phyloP scores from a whole-genome alignment of 2,113 vertebrate genomes.

The Stomatorhinus ivindoensis region DNA sequence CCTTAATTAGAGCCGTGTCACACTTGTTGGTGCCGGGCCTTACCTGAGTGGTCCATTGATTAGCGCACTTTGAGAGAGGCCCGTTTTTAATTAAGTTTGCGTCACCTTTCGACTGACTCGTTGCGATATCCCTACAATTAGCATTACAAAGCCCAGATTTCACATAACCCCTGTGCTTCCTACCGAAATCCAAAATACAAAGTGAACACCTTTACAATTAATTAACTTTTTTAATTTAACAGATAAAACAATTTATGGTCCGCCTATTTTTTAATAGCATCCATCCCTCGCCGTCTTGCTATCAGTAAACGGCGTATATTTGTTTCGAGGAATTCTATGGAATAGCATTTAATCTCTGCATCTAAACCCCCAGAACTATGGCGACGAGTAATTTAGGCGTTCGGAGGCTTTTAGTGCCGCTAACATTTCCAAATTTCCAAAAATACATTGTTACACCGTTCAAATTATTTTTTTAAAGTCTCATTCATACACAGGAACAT shows the following conservation, averaged over 20 bases:
- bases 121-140: background rate
- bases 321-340: background rate
- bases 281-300: background rate
- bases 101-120: constrained; percentile 3
- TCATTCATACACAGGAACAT: background rate
- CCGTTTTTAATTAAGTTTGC: constrained; percentile 8
- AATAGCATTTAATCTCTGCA: background rate
- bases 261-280: background rate
- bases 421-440: background rate
- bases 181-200: background rate
- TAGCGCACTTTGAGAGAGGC: background rate
- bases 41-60: background rate
- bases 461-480: background rate
- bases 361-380: background rate
- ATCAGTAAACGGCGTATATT: background rate
- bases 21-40: background rate
- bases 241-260: background rate
- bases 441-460: background rate
- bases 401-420: no score
- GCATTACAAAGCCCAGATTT: background rate
- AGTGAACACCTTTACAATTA: background rate
- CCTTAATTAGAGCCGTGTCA: constrained; percentile 3
- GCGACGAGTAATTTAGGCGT: background rate
- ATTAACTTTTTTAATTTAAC: background rate
- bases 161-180: background rate